These are phyloP conservation scores for Hemibagrus guttatus DNA, from an alignment of 2,797 vertebrate genomes.

Conservation along the genomic window DNA sequence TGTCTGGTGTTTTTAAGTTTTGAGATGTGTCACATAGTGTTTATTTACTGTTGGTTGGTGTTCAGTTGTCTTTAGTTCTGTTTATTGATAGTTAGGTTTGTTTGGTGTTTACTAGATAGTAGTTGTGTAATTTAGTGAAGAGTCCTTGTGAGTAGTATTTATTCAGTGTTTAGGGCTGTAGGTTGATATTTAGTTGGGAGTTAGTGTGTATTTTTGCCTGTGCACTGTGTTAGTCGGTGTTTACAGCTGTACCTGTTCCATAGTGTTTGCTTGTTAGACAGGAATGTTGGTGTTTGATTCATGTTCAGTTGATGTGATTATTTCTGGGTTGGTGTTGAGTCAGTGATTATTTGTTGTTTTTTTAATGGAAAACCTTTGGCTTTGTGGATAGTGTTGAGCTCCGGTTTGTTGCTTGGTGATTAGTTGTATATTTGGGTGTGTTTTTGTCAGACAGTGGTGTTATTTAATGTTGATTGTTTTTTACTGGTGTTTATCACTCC, in stretches of 20 bases:
- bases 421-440: background rate
- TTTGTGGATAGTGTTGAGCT: background rate
- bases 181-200: too few species aligned
- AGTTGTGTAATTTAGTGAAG: background rate
- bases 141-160: background rate
- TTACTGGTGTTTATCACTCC: background rate
- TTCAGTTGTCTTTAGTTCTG: background rate
- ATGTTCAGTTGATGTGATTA: background rate
- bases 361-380: background rate
- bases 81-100: background rate
- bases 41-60: background rate
- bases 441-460: background rate
- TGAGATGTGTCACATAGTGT: background rate
- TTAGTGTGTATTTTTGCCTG: too few species aligned
- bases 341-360: background rate
- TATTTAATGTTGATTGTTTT: background rate
- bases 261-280: background rate
- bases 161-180: background rate
- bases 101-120: background rate
- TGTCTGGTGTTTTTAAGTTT: background rate
- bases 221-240: background rate
- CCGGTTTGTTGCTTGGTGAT: background rate
- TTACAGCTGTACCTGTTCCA: background rate
- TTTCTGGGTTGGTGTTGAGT: background rate
- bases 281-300: background rate